These are phyloP conservation scores for Neodiprion virginianus DNA, from an alignment of 1,140 invertebrate genomes.

Conservation along the genomic window DNA sequence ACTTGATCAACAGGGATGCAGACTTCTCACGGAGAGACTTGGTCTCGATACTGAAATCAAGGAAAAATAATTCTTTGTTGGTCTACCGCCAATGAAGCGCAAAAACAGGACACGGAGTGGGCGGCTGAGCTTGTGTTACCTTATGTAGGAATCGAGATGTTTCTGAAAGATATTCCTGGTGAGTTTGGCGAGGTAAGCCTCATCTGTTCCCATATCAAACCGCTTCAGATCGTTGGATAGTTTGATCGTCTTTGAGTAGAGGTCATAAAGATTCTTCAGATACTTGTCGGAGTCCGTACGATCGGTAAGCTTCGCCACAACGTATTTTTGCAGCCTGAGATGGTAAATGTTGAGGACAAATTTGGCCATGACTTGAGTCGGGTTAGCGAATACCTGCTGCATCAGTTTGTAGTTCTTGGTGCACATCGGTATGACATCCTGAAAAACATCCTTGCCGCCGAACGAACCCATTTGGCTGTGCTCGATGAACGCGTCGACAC, in stretches of 20 bases:
- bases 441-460: conserved; percentile 87
- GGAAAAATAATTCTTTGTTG: conserved; percentile 20
- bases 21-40: conserved; percentile 80
- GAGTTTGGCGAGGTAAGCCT: conserved; percentile 80
- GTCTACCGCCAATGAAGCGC: too few species aligned
- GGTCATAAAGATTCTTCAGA: conserved; percentile 85
- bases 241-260: conserved; percentile 84
- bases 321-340: conserved; percentile 87
- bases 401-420: conserved; percentile 89
- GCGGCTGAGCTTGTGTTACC: conserved; percentile 56
- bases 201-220: conserved; percentile 84
- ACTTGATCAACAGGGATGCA: conserved; percentile 77
- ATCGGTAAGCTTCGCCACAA: conserved; percentile 79
- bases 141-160: conserved; percentile 80
- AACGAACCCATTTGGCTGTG: conserved; percentile 89
- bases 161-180: conserved; percentile 85
- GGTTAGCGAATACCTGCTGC: conserved; percentile 93
- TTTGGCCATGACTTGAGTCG: conserved; percentile 97
- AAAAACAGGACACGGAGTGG: too few species aligned
- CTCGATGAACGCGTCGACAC: conserved; percentile 96
- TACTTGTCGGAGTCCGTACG: conserved; percentile 87
- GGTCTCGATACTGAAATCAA: conserved; percentile 72
- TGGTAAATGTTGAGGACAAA: conserved; percentile 97
- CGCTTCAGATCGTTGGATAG: conserved; percentile 74
- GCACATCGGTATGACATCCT: conserved; percentile 90